Percentiles rank a stretch among this genome's conserved stretches.
Evolutionary conservation across 1,140 invertebrate species (phyloP).

Genomic region (Leucophenga varia): DNA sequence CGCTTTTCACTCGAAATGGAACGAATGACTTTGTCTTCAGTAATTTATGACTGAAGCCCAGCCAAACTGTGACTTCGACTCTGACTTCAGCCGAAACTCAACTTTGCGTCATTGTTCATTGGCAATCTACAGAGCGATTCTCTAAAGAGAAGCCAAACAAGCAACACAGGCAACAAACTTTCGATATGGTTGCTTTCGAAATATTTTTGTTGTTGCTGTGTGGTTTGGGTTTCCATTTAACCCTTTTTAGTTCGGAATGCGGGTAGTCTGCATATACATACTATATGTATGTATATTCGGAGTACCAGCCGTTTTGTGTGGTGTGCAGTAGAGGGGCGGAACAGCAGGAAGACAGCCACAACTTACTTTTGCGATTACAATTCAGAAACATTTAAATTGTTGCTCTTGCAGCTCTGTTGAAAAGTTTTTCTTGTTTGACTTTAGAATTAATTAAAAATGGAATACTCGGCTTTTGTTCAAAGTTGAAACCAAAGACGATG

Average conservation of each 20-base stretch:
- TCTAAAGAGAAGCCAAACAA: too few species aligned
- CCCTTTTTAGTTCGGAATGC: conserved; percentile 12
- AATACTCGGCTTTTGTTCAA: too few species aligned
- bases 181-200: conserved; percentile 14
- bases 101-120: conserved; percentile 38
- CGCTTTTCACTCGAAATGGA: conserved; percentile 47
- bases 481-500: too few species aligned
- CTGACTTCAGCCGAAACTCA: conserved; percentile 31
- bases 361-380: conserved; percentile 19
- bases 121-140: too few species aligned
- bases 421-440: conserved; percentile 27
- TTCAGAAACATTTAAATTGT: conserved; percentile 18
- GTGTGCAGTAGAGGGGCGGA: conserved; percentile 2
- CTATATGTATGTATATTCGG: too few species aligned
- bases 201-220: conserved; percentile 32
- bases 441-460: conserved; percentile 47
- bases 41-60: conserved; percentile 42
- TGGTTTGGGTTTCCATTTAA: conserved; percentile 27
- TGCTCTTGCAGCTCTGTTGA: conserved; percentile 29
- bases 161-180: too few species aligned
- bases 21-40: conserved; percentile 53
- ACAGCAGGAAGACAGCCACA: background rate
- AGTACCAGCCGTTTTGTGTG: background rate
- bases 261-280: too few species aligned
- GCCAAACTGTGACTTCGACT: conserved; percentile 38